Evolutionary conservation across 2,797 vertebrate species (phyloP).

Genomic region (Alcedo quadribrachys): DNA sequence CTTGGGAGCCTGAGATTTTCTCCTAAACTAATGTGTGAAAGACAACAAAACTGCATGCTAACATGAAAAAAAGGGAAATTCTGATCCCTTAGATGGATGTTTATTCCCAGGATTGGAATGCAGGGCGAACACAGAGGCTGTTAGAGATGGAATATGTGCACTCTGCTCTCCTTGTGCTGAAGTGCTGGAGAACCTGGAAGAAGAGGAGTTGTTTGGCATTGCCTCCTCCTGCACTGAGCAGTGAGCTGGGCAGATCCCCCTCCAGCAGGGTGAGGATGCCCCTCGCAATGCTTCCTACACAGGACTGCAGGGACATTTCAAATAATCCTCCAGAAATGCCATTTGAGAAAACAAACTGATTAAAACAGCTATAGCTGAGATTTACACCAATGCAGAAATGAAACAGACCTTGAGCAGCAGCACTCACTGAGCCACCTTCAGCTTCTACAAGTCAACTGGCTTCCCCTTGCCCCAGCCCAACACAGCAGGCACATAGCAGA

Average conservation of each 20-base stretch:
- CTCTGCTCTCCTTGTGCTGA: neutral
- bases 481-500: neutral
- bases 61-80: neutral
- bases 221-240: neutral
- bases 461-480: neutral
- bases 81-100: neutral
- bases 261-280: neutral
- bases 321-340: neutral
- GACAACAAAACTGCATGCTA: neutral
- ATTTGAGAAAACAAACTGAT: neutral
- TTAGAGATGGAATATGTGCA: neutral
- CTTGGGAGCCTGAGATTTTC: neutral
- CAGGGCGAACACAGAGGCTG: neutral
- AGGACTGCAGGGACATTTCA: neutral
- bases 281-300: neutral
- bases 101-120: neutral
- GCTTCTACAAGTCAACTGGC: neutral
- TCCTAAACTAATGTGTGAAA: neutral
- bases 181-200: neutral
- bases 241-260: neutral
- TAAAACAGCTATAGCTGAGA: neutral
- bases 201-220: neutral
- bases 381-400: neutral
- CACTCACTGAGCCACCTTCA: neutral
- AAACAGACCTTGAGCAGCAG: neutral